Evolutionary conservation across 2,113 vertebrate species (phyloP), one percentile per base, ranked within the genome.

Genomic region (Sinocyclocheilus anophthalmus): DNA sequence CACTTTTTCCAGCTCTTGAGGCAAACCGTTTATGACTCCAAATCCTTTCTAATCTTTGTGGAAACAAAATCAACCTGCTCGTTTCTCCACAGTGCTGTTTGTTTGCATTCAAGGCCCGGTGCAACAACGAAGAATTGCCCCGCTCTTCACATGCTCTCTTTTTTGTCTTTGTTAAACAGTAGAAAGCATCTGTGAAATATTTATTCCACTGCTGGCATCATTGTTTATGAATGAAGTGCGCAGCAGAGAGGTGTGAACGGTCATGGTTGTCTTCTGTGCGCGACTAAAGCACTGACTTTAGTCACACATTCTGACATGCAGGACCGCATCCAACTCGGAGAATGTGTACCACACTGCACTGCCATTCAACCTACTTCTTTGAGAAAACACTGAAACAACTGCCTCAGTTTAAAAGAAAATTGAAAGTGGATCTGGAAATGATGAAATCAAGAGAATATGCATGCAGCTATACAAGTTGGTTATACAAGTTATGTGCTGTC

Each of bases 11-110:
- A 11, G 7, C 26, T 70, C 85, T 72, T 82, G 48, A 88, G 88
- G 48, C 85, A 92, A 93, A 90, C 88, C 70, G 80, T 92, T 93
- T 82, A 90, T 81, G 80, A 89, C 83, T 93, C 79, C 72, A 92
- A 94, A 94, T 92, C 92, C 91, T 69, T 65, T 79, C 86, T 94
- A 94, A 93, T 93, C 92, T 93, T 89, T 67, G 90, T 92, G 93
- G 91, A 93, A 95, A 93, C 65, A 85, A 89, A 91, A 92, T 91
- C 89, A 88, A 81, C 88, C 12, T 30, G 87, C 90, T 90, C 18
- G 26, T 59, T 93, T 95, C 92, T 89, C 86, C 90, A 92, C 87
- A 26, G 18, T 65, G 85, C 85, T 89, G 86, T 92, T 94, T 91
- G 90, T 91, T 93, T 93, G 90, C 90, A 83, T 89, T 87, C 70